Percentiles rank a stretch among this genome's conserved stretches.
These are phyloP conservation scores for Tribolium castaneum DNA, from an alignment of 1,140 invertebrate genomes.

Conservation along the genomic window DNA sequence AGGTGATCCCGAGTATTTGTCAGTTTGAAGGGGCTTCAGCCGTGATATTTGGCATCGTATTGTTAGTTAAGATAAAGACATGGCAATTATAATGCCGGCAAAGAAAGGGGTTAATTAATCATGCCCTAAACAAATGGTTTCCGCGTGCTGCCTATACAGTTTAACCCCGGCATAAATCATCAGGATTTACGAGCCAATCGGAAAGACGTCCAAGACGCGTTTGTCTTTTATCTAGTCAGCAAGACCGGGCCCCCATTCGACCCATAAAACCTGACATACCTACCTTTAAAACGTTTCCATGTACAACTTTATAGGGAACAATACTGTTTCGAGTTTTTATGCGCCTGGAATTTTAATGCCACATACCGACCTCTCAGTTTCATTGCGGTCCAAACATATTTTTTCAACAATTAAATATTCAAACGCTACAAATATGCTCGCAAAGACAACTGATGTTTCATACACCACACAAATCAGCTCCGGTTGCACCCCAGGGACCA, in stretches of 20 bases:
- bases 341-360: slow-evolving; percentile 20
- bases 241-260: slow-evolving; percentile 37
- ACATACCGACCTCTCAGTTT: slow-evolving; percentile 21
- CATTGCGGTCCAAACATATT: neutral
- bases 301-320: slow-evolving; percentile 40
- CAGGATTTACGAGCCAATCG: slow-evolving; percentile 42
- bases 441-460: neutral
- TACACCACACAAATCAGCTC: too few species aligned
- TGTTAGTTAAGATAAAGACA: slow-evolving; percentile 45
- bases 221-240: slow-evolving; percentile 46
- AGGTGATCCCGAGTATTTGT: slow-evolving; percentile 38
- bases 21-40: slow-evolving; percentile 28
- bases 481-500: neutral
- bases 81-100: slow-evolving; percentile 39
- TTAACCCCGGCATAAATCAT: slow-evolving; percentile 43
- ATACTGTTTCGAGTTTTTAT: slow-evolving; percentile 34
- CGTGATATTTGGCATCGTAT: slow-evolving; percentile 38
- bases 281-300: slow-evolving; percentile 35
- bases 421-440: neutral
- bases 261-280: slow-evolving; percentile 39
- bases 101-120: slow-evolving; percentile 43
- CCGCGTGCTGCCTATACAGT: slow-evolving; percentile 43
- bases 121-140: slow-evolving; percentile 44
- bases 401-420: neutral
- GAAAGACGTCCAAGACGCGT: slow-evolving; percentile 36